Base-by-base conservation (phyloP, 2,888 invertebrate species). In the Athalia cordata region DNA sequence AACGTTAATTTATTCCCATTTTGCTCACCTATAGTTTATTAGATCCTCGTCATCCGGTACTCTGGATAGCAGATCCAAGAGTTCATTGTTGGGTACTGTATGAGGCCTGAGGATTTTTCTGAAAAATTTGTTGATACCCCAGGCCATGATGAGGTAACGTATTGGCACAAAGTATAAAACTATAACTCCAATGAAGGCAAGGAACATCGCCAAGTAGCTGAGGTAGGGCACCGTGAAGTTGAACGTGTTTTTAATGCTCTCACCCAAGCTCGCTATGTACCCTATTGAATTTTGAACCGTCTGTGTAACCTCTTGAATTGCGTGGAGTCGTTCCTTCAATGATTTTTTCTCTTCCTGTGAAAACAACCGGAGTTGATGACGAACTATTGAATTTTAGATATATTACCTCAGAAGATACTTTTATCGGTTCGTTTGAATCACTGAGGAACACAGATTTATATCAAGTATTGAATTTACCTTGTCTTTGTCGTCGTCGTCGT, bases 161-260 rank as follows among this genome's bases (percentile, higher is more conserved):
- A 98, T 91, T 59, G 99, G 98, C 87, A 99, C 93, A 83, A 95
- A 93, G 88, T 98, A 99, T 15, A 99, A 91, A 8, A 99, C 94
- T 75, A 96, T 82, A 84, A 95, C 94, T 9, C 94, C 96, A 70
- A 94, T 92, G 79, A 94, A 89, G 75, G 98, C 91, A 85, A 97
- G 93, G 61, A 95, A 91, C 84, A 98, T 95, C 15, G 98, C 97
- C 90, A 99, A 92, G 92, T 96, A 96, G 86, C 98, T 98, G 84
- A 99, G 92, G 92, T 98, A 99, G 81, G 99, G 98, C 89, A 98
- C 96, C 80, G 98, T 97, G 92, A 99, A 99, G 91, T 98, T 98
- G 92, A 98, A 97, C 79, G 98, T 95, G 91, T 99, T 99, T 92
- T 97, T 97, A 77, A 98, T 94, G 87, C 96, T 94, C 91, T 99